These are phyloP conservation scores for Cyprinodon brontotheroides DNA, from an alignment of 2,113 vertebrate genomes.

Conservation along the genomic window DNA sequence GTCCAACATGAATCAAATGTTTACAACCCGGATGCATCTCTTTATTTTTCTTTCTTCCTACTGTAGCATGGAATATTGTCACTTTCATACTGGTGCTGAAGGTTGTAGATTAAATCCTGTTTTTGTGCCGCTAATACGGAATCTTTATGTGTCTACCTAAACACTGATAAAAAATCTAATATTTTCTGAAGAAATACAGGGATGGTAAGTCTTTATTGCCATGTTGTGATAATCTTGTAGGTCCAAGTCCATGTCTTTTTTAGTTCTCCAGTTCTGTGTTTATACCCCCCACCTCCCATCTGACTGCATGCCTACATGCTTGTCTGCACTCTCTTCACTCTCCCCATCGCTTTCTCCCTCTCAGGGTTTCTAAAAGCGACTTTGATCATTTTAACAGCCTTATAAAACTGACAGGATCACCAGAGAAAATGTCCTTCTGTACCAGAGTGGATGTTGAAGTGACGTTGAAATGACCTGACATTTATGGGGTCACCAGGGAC, in stretches of 20 bases:
- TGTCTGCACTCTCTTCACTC: slow-evolving; percentile 18
- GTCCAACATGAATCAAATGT: background rate
- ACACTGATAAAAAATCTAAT: slow-evolving; percentile 51
- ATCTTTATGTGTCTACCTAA: slow-evolving; percentile 11
- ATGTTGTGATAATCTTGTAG: slow-evolving; percentile 15
- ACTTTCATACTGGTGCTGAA: slow-evolving; percentile 3
- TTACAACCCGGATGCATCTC: background rate
- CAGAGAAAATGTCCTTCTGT: slow-evolving; percentile 59
- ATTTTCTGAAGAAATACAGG: slow-evolving; percentile 29
- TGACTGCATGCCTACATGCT: slow-evolving; percentile 24
- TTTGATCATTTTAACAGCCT: slow-evolving; percentile 74
- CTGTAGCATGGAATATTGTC: background rate
- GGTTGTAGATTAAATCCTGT: slow-evolving; percentile 46
- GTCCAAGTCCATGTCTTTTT: slow-evolving; percentile 21
- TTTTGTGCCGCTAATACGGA: slow-evolving; percentile 36
- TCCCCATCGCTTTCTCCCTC: slow-evolving; percentile 14
- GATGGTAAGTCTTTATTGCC: slow-evolving; percentile 10
- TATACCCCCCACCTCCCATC: slow-evolving; percentile 16
- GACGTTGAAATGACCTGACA: slow-evolving; percentile 69
- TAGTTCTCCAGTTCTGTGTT: slow-evolving; percentile 28
- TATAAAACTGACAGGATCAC: slow-evolving; percentile 65
- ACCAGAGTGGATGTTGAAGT: slow-evolving; percentile 58
- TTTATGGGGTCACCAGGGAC: slow-evolving; percentile 65
- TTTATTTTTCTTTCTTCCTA: background rate
- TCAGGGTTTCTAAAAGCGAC: slow-evolving; percentile 58